Conservation (phyloP, 2,113 vertebrate species). For the Emydocephalus ijimae region DNA sequence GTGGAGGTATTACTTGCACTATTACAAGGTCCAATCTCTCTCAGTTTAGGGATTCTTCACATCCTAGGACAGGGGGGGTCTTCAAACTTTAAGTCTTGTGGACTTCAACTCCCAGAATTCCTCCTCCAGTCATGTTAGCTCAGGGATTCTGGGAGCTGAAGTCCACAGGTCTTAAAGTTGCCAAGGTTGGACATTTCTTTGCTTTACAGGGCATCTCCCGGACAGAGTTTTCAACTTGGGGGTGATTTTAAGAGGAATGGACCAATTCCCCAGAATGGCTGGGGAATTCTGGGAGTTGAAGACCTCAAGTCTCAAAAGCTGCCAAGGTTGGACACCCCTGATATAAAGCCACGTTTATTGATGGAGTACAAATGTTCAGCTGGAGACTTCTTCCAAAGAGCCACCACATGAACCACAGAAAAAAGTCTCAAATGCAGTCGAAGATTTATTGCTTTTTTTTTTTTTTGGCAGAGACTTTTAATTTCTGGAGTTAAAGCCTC, state of each 20-base stretch:
- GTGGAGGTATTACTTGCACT: background rate
- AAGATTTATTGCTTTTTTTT: background rate
- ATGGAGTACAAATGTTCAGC: background rate
- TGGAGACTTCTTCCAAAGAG: background rate
- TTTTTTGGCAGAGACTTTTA: background rate
- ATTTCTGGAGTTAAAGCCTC: background rate
- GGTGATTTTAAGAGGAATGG: background rate
- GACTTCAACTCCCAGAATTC: too few species aligned
- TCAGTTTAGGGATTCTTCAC: background rate
- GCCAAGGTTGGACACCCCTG: too few species aligned
- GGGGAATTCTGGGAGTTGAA: background rate
- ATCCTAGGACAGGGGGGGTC: background rate
- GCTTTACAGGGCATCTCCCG: background rate
- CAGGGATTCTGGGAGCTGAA: background rate
- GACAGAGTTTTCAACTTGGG: background rate
- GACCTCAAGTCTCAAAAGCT: too few species aligned
- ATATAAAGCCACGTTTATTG: background rate
- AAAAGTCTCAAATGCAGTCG: background rate
- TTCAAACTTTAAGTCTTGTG: too few species aligned
- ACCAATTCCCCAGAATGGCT: background rate
- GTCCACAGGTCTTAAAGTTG: background rate
- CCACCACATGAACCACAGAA: background rate
- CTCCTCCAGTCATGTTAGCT: too few species aligned
- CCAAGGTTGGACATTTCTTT: background rate
- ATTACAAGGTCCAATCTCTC: background rate